Evolutionary conservation across 2,113 vertebrate genomes (phyloP), one percentile per base, ranked within the genome.

Genomic region (Centropus unirufus): DNA sequence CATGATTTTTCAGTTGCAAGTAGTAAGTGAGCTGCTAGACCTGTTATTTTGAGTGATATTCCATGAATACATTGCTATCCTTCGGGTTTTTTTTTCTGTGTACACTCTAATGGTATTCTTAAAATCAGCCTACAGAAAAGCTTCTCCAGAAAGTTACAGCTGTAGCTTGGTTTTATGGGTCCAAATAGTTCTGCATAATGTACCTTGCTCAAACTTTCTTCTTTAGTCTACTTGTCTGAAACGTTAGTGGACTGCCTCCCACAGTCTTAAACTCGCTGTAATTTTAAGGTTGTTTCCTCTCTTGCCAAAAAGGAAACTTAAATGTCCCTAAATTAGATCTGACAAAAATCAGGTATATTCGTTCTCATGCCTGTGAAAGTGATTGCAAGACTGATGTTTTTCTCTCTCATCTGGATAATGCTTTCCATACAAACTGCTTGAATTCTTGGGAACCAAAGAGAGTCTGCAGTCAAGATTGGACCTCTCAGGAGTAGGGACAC

Each of bases 271-370:
- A 81, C 82, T 76, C 88, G 17, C 39, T 80, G 36, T 69, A 77
- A 69, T 96, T 92, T 88, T 77, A 63, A 80, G 61, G 59, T 76
- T 73, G 26, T 89, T 94, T 80, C 62, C 62, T 91, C 58, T 87
- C 0, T 63, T 70, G 52, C 23, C 51, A 22, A 46, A 90, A 88
- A 55, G 47, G 47, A 94, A 67, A 18, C 47, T 49, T 67, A 62
- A 88, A 58, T 55, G 26, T 29, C 42, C 85, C 63, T 88, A 77
- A 90, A 83, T 74, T 14, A 30, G 24, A 74, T 69, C 67, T 83
- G 90, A 95, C 51, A 70, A 95, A 86, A 29, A 92, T 94, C 29
- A 67, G 55, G 20, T 80, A 74, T 89, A 92, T 92, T 86, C 46
- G 44, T 90, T 90, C 59, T 90, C 67, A 70, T 0, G 2, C 39